Base-by-base conservation (phyloP, 2,113 vertebrate species). In the Delphinus delphis region DNA sequence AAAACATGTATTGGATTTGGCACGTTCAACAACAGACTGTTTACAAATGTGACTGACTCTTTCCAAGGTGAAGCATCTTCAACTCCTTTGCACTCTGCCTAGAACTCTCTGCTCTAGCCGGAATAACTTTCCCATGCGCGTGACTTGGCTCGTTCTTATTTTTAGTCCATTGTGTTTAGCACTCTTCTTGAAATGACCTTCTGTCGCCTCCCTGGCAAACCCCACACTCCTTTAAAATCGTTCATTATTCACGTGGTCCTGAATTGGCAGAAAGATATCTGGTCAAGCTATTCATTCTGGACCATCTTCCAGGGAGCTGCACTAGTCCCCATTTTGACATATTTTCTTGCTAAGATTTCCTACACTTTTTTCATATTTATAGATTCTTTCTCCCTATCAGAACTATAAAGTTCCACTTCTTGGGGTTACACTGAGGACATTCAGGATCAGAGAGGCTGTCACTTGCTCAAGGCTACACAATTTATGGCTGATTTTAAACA, bases 111-210 rank as follows among this genome's bases (percentile, higher is more conserved):
- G 79, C 79, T 97, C 50, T 33, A 81, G 70, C 63, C 68, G 63
- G 73, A 95, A 91, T 74, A 92, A 84, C 71, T 96, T 93, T 87
- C 73, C 74, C 36, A 92, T 82, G 83, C 79, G 2, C 3, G 20
- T 92, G 84, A 97, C 79, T 67, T 82, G 90, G 74, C 62, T 97
- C 83, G 91, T 91, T 96, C 86, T 96, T 96, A 84, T 89, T 88
- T 98, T 97, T 77, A 90, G 80, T 84, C 17, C 41, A 93, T 92
- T 90, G 36, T 93, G 31, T 90, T 92, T 80, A 92, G 36, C 70
- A 36, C n/a, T 31, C 55, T 95, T 96, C 70, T 90, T 92, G 87
- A 95, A 93, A 97, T 81, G 68, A 96, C 60, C 79, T 95, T 90
- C 65, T 71, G 68, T 55, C 3, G 17, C 17, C 31, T 93, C 67